Evolutionary conservation across 2,888 invertebrate genomes (phyloP).

Genomic region (Oligia latruncula): DNA sequence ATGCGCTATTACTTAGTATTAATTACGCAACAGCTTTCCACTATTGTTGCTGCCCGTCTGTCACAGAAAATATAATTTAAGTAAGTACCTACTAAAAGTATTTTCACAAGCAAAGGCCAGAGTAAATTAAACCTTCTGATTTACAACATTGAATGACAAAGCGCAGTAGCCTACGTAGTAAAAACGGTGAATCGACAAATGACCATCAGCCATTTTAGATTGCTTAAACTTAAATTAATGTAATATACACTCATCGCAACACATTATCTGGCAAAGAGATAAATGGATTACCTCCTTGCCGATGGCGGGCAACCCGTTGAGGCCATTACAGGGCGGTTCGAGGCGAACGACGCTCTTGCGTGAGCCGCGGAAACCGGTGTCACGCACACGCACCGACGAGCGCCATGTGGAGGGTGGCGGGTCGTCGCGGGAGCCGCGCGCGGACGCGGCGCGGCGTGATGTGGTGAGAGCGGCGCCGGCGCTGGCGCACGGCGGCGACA

Average conservation of each 20-base stretch:
- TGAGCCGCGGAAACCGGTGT: conserved; percentile 91
- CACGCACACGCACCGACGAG: conserved; percentile 91
- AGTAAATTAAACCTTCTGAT: background rate
- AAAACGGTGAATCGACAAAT: conserved; percentile 1
- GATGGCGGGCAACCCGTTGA: conserved; percentile 89
- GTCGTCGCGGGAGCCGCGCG: conserved; percentile 85
- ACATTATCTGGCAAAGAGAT: conserved; percentile 78
- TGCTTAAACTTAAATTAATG: conserved; percentile 29
- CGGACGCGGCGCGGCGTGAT: conserved; percentile 83
- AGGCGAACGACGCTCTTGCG: conserved; percentile 91
- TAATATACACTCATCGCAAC: conserved; percentile 34
- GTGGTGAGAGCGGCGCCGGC: conserved; percentile 82
- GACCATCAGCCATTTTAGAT: background rate
- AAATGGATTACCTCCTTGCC: conserved; percentile 89
- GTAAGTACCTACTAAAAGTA: background rate
- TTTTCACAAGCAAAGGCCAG: background rate
- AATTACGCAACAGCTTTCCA: conserved; percentile 46
- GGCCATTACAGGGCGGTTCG: conserved; percentile 92
- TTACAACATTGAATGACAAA: conserved; percentile 16
- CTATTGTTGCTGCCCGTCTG: conserved; percentile 15
- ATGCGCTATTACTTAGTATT: conserved; percentile 60
- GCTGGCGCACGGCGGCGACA: conserved; percentile 82
- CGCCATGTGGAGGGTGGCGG: conserved; percentile 89
- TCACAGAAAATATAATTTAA: conserved; percentile 17
- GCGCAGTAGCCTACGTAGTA: background rate